Evolutionary conservation across 2,113 vertebrate species (phyloP), one percentile per base, ranked within the genome.

Genomic region (Lamprotornis superbus): DNA sequence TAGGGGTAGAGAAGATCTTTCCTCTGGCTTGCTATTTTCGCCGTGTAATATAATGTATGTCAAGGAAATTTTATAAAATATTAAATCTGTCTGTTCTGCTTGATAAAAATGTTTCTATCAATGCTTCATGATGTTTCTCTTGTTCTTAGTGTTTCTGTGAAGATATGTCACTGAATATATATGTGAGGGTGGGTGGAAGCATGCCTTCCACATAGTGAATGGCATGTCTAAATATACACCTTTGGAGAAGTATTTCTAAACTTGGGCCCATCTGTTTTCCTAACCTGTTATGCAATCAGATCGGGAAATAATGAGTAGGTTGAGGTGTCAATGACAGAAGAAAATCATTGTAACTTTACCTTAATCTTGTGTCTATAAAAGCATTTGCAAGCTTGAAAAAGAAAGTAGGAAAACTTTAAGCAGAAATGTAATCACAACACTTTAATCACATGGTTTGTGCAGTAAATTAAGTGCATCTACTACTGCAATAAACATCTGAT

Each of bases 1-100:
- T 25, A 46, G 4, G 6, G 7, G 3, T 7, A 40, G 20, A 0
- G 2, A 44, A 57, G 4, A 11, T 46, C 5, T 59, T 55, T 78
- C 4, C 10, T 74, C 18, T 74, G 37, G 12, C 9, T 87, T 61
- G 20, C 13, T 53, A 18, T 67, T 67, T 81, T 42, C 8, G 5
- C 10, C 5, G 23, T 25, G 4, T 42, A 65, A 47, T 12, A 37
- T 10, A 35, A 20, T 4, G 2, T 18, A 27, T 47, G 5, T 40
- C 35, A 35, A 52, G 37, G 27, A 44, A 33, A 9, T n/a, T 30
- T 50, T 16, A 2, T 6, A 33, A 63, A 63, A 65, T 5, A 18
- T 16, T 9, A 52, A 7, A 28, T 8, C 8, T 52, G 3, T 35
- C 14, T 35, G 6, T 63, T 53, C 15, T 1, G 0, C 21, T 40